Conservation (phyloP, 2,113 vertebrate species). For the Cheirogaleus medius region DNA sequence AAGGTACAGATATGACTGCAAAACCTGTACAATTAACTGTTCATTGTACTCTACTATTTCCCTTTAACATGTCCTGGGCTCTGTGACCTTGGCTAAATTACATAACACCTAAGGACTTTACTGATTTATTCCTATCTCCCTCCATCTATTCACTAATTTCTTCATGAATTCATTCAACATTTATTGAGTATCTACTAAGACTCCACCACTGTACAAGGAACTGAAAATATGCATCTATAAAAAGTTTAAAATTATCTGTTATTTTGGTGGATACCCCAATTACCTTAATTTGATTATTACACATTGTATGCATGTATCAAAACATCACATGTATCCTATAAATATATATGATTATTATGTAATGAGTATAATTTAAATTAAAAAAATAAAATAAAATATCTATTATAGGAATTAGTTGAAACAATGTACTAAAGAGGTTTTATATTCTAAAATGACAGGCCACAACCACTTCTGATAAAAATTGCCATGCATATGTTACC, state of each 20-base stretch:
- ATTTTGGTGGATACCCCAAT: not conserved
- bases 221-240: not conserved
- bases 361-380: too few species aligned
- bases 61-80: not conserved
- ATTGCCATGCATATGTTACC: rapidly evolving
- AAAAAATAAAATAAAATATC: not conserved
- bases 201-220: not conserved
- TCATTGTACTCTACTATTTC: not conserved
- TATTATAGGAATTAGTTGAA: not conserved
- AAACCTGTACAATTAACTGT: not conserved
- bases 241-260: not conserved
- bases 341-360: too few species aligned
- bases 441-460: not conserved
- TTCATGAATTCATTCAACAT: not conserved
- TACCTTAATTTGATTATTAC: too few species aligned
- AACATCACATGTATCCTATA: too few species aligned
- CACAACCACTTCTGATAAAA: not conserved
- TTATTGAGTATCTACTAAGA: not conserved
- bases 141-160: not conserved
- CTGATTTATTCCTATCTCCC: not conserved
- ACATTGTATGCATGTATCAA: too few species aligned
- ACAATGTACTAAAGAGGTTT: not conserved
- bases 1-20: not conserved
- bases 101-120: not conserved
- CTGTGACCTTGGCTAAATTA: not conserved